Base-by-base conservation (phyloP, 2,113 vertebrate species). In the Aldabrachelys gigantea region DNA sequence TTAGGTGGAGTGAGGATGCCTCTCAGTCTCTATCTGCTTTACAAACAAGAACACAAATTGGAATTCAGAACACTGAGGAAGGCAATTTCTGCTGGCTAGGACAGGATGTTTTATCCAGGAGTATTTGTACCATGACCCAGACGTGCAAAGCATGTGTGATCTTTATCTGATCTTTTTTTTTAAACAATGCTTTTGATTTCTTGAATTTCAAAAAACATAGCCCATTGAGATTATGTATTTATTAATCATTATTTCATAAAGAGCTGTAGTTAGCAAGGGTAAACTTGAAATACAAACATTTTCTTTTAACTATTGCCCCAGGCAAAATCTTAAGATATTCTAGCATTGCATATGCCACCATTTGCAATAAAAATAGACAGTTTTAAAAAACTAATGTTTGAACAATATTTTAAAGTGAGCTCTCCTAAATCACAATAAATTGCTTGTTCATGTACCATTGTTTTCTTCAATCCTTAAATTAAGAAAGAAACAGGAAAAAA, bases 81-180 rank as follows among this genome's bases (percentile, higher is more conserved):
- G 53, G 38, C 35, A 14, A 19, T 52, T 8, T 3, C 3, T 0
- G 4, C 0, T 1, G 87, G 41, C 75, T 83, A 83, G 94, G 88
- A 59, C 88, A 88, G 22, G 25, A 6, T 85, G 50, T 85, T 76
- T 89, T 79, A 72, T 65, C 50, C 89, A 53, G 82, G 93, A 44
- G 10, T 47, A 29, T 78, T 78, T 78, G 22, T 65, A 79, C 80
- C 92, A 75, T 92, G 91, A 88, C 92, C 50, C 53, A 89, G 47
- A 82, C 69, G 93, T 85, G 95, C 88, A 95, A 92, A 95, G 92
- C 91, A 89, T 47, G 53, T 95, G 90, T 93, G 59, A 31, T 78
- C 87, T 72, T 72, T 72, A n/a, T 38, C n/a, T 72, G 62, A 93
- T 94, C 44, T 94, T 93, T 92, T 96, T 96, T 97, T 94, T 83